Percentiles rank a stretch among this genome's conserved stretches.
Conservation (phyloP, 2,888 invertebrate species). For the Aleiodes testaceus region DNA sequence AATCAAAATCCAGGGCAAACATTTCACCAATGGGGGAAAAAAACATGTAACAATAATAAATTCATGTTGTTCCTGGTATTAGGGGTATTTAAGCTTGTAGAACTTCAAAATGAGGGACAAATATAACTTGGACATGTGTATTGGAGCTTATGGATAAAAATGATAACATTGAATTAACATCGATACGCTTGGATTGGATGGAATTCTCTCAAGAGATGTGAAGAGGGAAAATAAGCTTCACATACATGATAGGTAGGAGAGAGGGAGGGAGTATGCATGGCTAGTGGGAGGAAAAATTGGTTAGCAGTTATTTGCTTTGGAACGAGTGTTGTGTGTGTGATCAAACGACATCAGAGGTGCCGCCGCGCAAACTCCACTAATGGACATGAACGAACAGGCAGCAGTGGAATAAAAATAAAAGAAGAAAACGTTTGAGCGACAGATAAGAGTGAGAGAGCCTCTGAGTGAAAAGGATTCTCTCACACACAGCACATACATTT, state of each 20-base stretch:
- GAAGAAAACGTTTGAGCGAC: conserved; percentile 2
- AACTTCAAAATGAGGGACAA: no score
- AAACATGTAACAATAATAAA: background rate
- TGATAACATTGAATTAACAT: no score
- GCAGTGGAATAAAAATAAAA: conserved; percentile 36
- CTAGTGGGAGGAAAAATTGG: conserved; percentile 57
- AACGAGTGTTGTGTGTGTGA: conserved; percentile 57
- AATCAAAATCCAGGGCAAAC: background rate
- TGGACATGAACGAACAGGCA: conserved; percentile 60
- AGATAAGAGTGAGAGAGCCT: background rate
- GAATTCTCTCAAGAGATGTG: no score
- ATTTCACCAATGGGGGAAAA: background rate
- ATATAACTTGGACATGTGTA: no score
- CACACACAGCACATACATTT: conserved; percentile 53
- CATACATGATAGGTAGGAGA: no score
- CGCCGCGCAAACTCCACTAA: conserved; percentile 73
- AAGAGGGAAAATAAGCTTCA: no score
- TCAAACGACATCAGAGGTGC: conserved; percentile 68
- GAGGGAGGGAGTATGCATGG: background rate
- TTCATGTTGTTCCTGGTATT: no score
- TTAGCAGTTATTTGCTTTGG: conserved; percentile 61
- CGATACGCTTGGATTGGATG: no score
- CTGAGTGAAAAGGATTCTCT: conserved; percentile 31
- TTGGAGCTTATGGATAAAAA: no score
- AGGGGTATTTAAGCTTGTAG: no score